Percentiles rank a stretch among this genome's conserved stretches.
These are phyloP conservation scores for Bradysia coprophila DNA, from an alignment of 1,140 invertebrate species.

Conservation along the genomic window DNA sequence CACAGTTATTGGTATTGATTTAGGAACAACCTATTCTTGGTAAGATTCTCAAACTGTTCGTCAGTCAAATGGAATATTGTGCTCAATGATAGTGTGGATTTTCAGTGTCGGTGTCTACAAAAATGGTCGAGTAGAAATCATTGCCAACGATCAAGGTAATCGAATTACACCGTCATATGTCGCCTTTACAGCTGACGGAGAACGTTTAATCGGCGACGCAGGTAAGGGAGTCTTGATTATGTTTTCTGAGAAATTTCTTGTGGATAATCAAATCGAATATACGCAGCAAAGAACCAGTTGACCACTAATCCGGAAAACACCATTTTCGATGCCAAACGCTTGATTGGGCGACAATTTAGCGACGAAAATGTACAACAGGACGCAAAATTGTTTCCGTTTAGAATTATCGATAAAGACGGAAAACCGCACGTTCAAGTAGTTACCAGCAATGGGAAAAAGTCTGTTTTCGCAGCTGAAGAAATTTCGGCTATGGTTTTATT, in stretches of 20 bases:
- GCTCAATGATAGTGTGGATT: too few relatives aligned
- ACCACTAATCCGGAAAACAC: slow-evolving; percentile 25
- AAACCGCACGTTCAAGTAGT: slow-evolving; percentile 50
- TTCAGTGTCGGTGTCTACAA: slow-evolving; percentile 93
- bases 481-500: slow-evolving; percentile 58
- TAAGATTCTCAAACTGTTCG: too few relatives aligned
- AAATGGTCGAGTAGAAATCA: slow-evolving; percentile 88
- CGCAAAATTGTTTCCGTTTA: slow-evolving; percentile 60
- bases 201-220: slow-evolving; percentile 64
- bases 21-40: slow-evolving; percentile 98
- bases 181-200: slow-evolving; percentile 73
- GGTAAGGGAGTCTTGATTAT: too few relatives aligned
- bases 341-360: slow-evolving; percentile 45
- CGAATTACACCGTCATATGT: slow-evolving; percentile 77
- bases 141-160: slow-evolving; percentile 87
- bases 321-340: slow-evolving; percentile 31
- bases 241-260: too few relatives aligned
- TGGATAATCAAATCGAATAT: slow-evolving; percentile 53
- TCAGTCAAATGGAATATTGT: too few relatives aligned
- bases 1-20: slow-evolving; percentile 94
- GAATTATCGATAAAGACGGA: slow-evolving; percentile 38
- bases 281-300: too few relatives aligned
- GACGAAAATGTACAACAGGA: slow-evolving; percentile 53
- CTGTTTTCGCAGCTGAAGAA: slow-evolving; percentile 57
- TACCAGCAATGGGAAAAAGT: slow-evolving; percentile 50